Conservation (phyloP, 2,888 invertebrate genomes). For the Dione vanillae region DNA sequence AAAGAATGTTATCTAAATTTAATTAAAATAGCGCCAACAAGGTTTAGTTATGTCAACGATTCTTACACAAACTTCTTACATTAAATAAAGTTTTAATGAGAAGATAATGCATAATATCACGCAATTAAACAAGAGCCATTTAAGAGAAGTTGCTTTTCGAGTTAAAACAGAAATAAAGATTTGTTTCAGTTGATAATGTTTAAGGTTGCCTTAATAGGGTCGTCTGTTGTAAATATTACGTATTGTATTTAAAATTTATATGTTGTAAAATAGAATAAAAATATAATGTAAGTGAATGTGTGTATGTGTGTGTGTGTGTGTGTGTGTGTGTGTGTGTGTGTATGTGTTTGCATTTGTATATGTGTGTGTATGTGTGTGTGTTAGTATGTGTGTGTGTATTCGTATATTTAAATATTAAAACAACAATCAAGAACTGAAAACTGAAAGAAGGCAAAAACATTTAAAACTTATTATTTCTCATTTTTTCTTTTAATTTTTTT, state of each 20-base stretch:
- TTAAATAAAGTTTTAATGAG: constrained; percentile 37
- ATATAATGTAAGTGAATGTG: no score
- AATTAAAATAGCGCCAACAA: constrained; percentile 29
- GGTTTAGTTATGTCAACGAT: constrained; percentile 21
- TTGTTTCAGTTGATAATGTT: constrained; percentile 11
- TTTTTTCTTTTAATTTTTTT: no score
- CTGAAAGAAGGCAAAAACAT: no score
- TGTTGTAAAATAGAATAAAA: no score
- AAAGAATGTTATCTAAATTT: constrained; percentile 16
- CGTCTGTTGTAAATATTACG: neutral
- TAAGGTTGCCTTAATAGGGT: neutral
- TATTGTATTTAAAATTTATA: neutral
- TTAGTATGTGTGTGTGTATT: no score
- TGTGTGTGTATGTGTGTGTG: no score
- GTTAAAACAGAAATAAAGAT: constrained; percentile 27
- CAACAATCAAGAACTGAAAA: no score
- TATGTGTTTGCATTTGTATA: no score
- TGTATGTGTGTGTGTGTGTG: no score
- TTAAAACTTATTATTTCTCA: no score
- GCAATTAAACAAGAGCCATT: constrained; percentile 35
- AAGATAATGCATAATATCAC: constrained; percentile 31
- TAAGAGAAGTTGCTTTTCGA: constrained; percentile 27
- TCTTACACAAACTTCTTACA: constrained; percentile 31
- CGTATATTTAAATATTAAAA: no score
- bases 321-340: no score